Evolutionary conservation across 2,113 vertebrate species (phyloP), one percentile per base, ranked within the genome.

Genomic region (Etheostoma cragini): DNA sequence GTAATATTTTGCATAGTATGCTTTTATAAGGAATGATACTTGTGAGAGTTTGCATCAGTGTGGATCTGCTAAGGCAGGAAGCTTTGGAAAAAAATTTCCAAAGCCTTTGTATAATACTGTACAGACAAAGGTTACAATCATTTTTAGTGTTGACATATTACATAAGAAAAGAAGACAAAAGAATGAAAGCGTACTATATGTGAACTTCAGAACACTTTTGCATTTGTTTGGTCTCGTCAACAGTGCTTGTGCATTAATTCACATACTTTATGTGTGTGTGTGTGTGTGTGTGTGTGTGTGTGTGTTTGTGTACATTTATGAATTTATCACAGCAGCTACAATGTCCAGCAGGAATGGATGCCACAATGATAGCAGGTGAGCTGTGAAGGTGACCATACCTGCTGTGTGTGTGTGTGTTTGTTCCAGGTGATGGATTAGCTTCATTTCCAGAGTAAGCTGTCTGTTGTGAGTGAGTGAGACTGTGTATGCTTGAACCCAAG

Each of bases 391-490:
- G 93, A 94, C 81, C 19, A 63, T 71, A 68, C 87, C 84, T 82
- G 78, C 84, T 73, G 60, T 24, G 69, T 45, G 53, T 52, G 38
- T 63, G 71, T 61, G 68, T 61, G 53, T 54, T 73, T 73, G 54
- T 72, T 92, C 86, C 75, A 78, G 56, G 88, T 95, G 94, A 96
- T 95, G 91, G 93, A 95, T 95, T 94, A 94, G 92, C 88, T 92
- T 93, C 91, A 93, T 95, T 96, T 94, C 90, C 93, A 93, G 92
- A 90, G 90, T 93, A 95, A 95, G 94, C 89, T 86, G 86, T 89
- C 82, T 93, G 87, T 93, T 93, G 79, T 89, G 87, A 88, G 81
- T 80, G 87, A 84, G 84, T 82, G 85, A 76, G 86, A 57, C 80
- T 80, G 77, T 78, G 72, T 70, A 52, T 86, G 79, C 69, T 84